These are phyloP conservation scores for Epirrita christyi DNA, from an alignment of 2,888 invertebrate species.

Conservation along the genomic window DNA sequence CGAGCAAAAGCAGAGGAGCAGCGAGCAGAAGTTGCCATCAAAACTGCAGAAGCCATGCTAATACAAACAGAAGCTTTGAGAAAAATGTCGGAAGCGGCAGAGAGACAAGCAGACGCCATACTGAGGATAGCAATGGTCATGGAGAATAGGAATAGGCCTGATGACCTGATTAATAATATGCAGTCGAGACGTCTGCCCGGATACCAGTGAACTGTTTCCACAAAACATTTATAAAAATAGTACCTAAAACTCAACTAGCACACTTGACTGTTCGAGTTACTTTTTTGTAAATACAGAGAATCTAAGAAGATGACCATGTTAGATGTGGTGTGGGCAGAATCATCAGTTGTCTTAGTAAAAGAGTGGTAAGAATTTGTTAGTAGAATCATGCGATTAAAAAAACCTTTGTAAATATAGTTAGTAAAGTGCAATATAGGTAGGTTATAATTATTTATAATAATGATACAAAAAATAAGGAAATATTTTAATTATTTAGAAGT, in stretches of 20 bases:
- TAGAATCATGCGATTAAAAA: too few species aligned
- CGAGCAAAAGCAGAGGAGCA: conserved; percentile 64
- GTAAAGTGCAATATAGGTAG: background rate
- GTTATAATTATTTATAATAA: background rate
- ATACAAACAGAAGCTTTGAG: conserved; percentile 63
- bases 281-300: too few species aligned
- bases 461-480: background rate
- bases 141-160: conserved; percentile 47
- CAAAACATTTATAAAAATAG: too few species aligned
- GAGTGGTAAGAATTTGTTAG: too few species aligned
- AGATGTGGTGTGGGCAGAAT: too few species aligned
- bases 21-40: conserved; percentile 50
- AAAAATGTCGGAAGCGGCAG: conserved; percentile 61
- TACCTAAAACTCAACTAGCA: too few species aligned
- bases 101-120: conserved; percentile 61
- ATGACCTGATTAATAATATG: conserved; percentile 34
- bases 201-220: conserved; percentile 12
- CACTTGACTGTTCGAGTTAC: too few species aligned
- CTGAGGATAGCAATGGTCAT: conserved; percentile 57
- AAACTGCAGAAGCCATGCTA: conserved; percentile 59
- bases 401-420: background rate
- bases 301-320: too few species aligned
- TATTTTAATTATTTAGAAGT: too few species aligned
- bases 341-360: too few species aligned
- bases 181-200: conserved; percentile 18